A percentile compares a stretch with the other conserved stretches of the same genome.
phyloP scores from a whole-genome alignment of 2,113 vertebrate genomes.

The Megalops atlanticus region DNA sequence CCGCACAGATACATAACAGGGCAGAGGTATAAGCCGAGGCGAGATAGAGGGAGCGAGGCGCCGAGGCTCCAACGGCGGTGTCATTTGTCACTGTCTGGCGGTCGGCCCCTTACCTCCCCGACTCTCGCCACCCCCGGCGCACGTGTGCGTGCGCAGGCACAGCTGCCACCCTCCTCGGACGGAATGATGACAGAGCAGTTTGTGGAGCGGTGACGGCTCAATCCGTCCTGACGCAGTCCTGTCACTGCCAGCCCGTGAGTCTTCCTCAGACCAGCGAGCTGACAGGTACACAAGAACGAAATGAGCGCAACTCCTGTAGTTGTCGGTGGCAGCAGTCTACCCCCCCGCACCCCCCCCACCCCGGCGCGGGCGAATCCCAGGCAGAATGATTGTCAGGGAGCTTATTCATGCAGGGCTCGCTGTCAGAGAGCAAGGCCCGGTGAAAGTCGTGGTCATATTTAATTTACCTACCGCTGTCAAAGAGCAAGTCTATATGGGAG shows the following conservation, averaged over 20 bases:
- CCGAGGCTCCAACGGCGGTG: conserved; percentile 46
- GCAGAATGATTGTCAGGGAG: neutral
- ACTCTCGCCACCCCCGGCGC: conserved; percentile 1
- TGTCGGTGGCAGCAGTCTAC: neutral
- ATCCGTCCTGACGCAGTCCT: conserved; percentile 51
- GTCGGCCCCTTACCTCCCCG: neutral
- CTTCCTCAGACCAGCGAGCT: conserved; percentile 41
- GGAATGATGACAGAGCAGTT: conserved; percentile 45
- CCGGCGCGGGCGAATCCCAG: neutral
- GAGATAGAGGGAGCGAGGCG: conserved; percentile 54
- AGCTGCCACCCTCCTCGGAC: conserved; percentile 15
- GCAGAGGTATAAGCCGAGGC: conserved; percentile 49
- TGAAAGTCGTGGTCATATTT: neutral
- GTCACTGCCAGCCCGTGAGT: conserved; percentile 45
- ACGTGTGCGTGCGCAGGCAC: neutral
- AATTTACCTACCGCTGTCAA: too few relatives aligned
- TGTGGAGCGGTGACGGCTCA: conserved; percentile 55
- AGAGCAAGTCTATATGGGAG: too few relatives aligned
- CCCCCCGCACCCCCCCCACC: neutral
- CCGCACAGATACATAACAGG: conserved; percentile 62
- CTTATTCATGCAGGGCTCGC: neutral
- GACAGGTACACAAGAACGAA: conserved; percentile 50
- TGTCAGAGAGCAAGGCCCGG: neutral
- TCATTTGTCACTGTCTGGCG: conserved; percentile 67
- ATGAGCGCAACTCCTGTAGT: conserved; percentile 2